phyloP scores from a whole-genome alignment of 2,888 invertebrate genomes.

The Boloria selene region DNA sequence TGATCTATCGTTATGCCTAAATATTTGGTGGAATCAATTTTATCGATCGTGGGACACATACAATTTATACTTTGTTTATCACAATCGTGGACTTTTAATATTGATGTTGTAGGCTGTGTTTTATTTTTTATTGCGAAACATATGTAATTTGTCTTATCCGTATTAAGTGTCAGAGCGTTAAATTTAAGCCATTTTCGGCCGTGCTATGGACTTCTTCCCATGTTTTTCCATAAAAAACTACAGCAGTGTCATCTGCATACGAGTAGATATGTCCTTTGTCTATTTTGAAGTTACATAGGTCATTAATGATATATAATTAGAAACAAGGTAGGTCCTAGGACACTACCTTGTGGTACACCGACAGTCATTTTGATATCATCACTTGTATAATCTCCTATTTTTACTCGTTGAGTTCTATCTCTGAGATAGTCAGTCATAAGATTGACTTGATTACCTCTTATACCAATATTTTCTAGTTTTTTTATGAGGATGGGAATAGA shows the following conservation, averaged over 20 bases:
- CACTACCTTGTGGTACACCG: too few species aligned
- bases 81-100: constrained; percentile 2
- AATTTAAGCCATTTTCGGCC: neutral
- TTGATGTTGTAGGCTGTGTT: neutral
- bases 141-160: constrained; percentile 17
- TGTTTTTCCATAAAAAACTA: neutral
- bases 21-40: constrained; percentile 2
- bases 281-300: too few species aligned
- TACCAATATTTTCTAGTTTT: too few species aligned
- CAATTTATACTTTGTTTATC: neutral
- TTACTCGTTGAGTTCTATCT: too few species aligned
- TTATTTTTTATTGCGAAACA: neutral
- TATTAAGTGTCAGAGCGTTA: constrained; percentile 14
- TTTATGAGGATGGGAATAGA: too few species aligned
- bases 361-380: too few species aligned
- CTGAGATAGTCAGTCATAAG: too few species aligned
- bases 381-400: too few species aligned
- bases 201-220: constrained; percentile 1
- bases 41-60: neutral
- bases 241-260: constrained; percentile 18
- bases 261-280: too few species aligned
- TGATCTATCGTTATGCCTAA: constrained; percentile 16
- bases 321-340: too few species aligned
- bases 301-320: too few species aligned
- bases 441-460: too few species aligned